Evolutionary conservation across 2,888 invertebrate species (phyloP), one percentile per base, ranked within the genome.

Genomic region (Pollenia griseotomentosa): DNA sequence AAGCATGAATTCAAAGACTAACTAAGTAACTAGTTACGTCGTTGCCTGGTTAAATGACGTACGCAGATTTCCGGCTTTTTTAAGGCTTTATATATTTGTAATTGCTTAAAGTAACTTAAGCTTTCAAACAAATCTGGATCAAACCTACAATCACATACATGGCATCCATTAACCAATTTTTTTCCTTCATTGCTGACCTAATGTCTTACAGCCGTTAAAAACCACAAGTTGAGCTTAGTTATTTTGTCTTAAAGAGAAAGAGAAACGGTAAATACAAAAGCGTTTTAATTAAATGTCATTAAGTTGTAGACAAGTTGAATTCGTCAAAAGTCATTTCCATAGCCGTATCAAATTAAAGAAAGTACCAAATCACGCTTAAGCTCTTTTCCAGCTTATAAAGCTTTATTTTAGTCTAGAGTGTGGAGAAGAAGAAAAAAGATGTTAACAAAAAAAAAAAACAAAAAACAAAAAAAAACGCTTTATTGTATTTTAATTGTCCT

Each of bases 401-500:
- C 55, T 65, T 73, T 73, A 33, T 78, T n/a, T 68, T 51, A 57
- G 14, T 14, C 14, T 63, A 70, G 10, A 78, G 80, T 65, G 16
- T 65, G 40, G 57, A 23, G 12, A 33, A 78, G 73, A 57, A 59
- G 51, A 46, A 51, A 78, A 85, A 79, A 77, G 57, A 74, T 81
- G 65, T 53, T 59, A 65, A 33, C 23, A 23, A 23, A 8, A 65
- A 66, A 40, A 79, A n/a, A n/a, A n/a, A n/a, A n/a, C n/a, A n/a
- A n/a, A n/a, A n/a, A n/a, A n/a, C n/a, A n/a, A n/a, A n/a, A n/a
- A n/a, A 83, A 88, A 88, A 88, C 33, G 84, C 80, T 88, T 88
- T 88, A 89, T 89, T 88, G 88, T 85, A 77, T 89, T 89, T 89
- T 89, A 89, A 89, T 89, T 89, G 88, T 89, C 87, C 88, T 82